Percentiles rank a stretch among this genome's conserved stretches.
These are phyloP conservation scores for Coelopa pilipes DNA, from an alignment of 2,888 invertebrate genomes.

Conservation along the genomic window DNA sequence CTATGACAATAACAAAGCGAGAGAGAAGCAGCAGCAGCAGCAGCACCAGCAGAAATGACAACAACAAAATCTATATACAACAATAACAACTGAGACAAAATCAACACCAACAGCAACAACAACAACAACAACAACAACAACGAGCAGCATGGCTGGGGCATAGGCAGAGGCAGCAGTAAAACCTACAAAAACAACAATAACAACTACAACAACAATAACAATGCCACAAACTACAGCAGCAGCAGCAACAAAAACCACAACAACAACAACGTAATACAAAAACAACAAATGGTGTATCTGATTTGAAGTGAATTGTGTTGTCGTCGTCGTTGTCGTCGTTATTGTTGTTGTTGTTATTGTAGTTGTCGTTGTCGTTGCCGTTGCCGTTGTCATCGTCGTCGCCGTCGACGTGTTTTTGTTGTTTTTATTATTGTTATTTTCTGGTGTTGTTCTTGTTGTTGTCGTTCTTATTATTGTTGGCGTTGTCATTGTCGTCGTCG, in stretches of 20 bases:
- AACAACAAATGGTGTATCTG: constrained; percentile 31
- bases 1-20: too few relatives aligned
- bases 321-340: constrained; percentile 38
- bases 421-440: constrained; percentile 38
- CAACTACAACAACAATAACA: constrained; percentile 16
- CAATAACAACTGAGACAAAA: constrained; percentile 33
- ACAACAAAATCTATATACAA: constrained; percentile 25
- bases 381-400: constrained; percentile 5
- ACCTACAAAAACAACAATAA: constrained; percentile 32
- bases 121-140: too few relatives aligned
- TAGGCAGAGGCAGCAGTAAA: too few relatives aligned
- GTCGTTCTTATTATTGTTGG: constrained; percentile 19
- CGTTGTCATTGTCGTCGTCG: constrained; percentile 38
- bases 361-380: constrained; percentile 37
- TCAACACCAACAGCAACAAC: constrained; percentile 33
- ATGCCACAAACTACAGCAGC: too few relatives aligned
- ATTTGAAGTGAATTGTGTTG: constrained; percentile 32
- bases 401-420: constrained; percentile 46
- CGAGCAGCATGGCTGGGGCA: too few relatives aligned
- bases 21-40: too few relatives aligned
- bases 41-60: not conserved
- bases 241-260: not conserved
- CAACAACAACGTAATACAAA: constrained; percentile 24
- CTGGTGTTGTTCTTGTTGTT: too few relatives aligned
- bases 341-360: constrained; percentile 49